Conservation (phyloP, 2,113 vertebrate genomes). For the Terrapene triunguis region DNA sequence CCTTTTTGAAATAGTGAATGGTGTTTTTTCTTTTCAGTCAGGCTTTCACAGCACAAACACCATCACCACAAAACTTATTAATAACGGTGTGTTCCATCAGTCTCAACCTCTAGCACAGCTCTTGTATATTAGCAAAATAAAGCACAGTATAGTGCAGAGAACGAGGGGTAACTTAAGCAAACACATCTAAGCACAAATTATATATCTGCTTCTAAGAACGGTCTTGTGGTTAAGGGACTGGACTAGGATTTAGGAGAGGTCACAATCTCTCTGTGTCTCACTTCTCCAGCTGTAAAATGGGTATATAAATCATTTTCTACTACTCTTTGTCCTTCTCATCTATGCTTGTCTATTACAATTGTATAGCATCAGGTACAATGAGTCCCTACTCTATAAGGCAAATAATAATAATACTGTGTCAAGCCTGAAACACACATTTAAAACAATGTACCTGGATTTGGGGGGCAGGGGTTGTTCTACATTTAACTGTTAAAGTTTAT, state of each 20-base stretch:
- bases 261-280: background rate
- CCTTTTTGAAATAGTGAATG: background rate
- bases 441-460: background rate
- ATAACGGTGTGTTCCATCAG: background rate
- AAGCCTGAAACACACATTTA: too few relatives aligned
- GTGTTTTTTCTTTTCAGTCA: background rate
- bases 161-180: background rate
- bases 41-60: background rate
- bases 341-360: background rate
- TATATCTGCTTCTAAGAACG: background rate
- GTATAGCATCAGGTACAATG: background rate
- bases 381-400: background rate
- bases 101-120: background rate
- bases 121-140: background rate
- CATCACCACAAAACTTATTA: background rate
- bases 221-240: background rate
- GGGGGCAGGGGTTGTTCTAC: background rate
- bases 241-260: background rate
- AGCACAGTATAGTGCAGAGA: background rate
- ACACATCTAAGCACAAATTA: background rate
- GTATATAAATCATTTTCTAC: too few relatives aligned
- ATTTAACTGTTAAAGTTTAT: background rate
- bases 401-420: background rate
- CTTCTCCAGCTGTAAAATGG: background rate
- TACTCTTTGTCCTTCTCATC: too few relatives aligned